A percentile compares a stretch with the other conserved stretches of the same genome.
phyloP scores from a whole-genome alignment of 2,113 vertebrate genomes.

The Tyrannus savana region DNA sequence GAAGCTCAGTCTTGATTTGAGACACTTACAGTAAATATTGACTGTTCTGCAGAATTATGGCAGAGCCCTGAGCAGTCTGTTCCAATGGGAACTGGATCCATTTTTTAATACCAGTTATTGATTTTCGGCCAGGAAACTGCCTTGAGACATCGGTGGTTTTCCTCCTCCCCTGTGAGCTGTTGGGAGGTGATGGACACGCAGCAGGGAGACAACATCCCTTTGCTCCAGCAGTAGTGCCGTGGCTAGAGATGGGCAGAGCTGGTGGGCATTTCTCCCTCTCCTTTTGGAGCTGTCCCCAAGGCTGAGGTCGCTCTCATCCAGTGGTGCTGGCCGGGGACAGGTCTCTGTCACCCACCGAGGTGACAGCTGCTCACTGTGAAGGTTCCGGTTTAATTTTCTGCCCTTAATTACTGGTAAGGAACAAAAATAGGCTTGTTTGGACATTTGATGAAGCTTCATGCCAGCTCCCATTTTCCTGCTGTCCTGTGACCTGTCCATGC shows the following conservation, averaged over 20 bases:
- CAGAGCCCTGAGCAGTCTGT: constrained; percentile 62
- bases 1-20: constrained; percentile 76
- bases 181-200: constrained; percentile 27
- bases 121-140: constrained; percentile 64
- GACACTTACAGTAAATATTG: constrained; percentile 75
- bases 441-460: constrained; percentile 43
- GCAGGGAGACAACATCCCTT: constrained; percentile 31
- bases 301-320: neutral
- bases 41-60: constrained; percentile 76
- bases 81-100: constrained; percentile 66
- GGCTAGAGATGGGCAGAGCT: neutral
- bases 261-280: neutral
- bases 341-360: neutral
- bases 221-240: neutral
- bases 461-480: constrained; percentile 54
- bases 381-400: constrained; percentile 50
- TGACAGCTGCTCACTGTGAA: neutral
- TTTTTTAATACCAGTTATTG: constrained; percentile 79
- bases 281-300: neutral
- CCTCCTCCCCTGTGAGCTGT: constrained; percentile 32
- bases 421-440: neutral
- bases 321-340: neutral
- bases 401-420: constrained; percentile 47
- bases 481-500: constrained; percentile 5
- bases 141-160: constrained; percentile 54